Evolutionary conservation across 2,797 vertebrate species (phyloP).

Genomic region (Phaenicophaeus curvirostris): DNA sequence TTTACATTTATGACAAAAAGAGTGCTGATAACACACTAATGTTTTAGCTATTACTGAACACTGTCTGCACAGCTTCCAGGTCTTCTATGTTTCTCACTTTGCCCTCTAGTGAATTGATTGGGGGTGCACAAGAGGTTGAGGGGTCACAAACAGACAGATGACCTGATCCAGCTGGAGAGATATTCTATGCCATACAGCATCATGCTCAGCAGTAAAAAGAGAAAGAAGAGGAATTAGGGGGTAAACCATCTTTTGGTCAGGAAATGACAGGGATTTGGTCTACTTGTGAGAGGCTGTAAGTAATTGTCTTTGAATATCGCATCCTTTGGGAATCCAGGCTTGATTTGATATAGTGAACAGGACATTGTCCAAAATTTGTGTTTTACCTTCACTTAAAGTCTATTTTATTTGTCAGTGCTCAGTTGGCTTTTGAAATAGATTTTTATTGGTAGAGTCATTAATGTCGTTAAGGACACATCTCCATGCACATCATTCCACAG

Average conservation of each 20-base stretch:
- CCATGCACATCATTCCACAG: neutral
- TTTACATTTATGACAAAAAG: neutral
- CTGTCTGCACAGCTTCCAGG: neutral
- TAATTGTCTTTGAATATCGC: neutral
- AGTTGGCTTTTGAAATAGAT: neutral
- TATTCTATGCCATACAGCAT: neutral
- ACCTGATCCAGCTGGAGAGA: neutral
- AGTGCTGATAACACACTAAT: neutral
- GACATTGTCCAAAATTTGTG: neutral
- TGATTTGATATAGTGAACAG: neutral
- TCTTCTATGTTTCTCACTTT: neutral
- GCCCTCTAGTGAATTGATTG: accelerated
- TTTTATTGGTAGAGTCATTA: neutral
- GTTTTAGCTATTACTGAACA: neutral
- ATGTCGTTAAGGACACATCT: neutral
- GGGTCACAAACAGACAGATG: neutral
- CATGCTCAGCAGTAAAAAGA: neutral
- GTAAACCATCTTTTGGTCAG: neutral
- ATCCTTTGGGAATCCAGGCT: neutral
- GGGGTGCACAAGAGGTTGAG: accelerated
- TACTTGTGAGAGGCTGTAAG: neutral
- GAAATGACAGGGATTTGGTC: neutral
- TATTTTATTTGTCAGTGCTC: neutral
- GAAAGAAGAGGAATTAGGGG: accelerated
- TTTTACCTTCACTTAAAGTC: neutral